Evolutionary conservation across 1,140 invertebrate species (phyloP).

Genomic region (Lucilia cuprina): DNA sequence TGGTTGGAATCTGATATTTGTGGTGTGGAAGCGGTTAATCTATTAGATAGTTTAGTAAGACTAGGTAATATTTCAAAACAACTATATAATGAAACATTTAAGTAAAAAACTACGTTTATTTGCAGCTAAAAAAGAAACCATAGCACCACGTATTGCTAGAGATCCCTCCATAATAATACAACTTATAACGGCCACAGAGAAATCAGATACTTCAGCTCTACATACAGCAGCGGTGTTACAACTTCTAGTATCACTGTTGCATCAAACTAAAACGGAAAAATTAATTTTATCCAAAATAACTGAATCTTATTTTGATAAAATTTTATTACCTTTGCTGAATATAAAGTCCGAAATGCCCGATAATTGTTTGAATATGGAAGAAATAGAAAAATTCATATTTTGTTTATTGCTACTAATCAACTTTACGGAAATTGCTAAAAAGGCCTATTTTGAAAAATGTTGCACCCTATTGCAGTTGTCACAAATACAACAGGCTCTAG

Average conservation of each 20-base stretch:
- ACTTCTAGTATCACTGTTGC: constrained; percentile 46
- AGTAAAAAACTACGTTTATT: constrained; percentile 6
- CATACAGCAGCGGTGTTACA: constrained; percentile 50
- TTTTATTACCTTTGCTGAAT: constrained; percentile 45
- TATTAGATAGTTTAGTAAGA: constrained; percentile 46
- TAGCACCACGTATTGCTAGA: constrained; percentile 47
- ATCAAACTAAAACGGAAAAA: constrained; percentile 54
- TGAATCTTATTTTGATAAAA: constrained; percentile 60
- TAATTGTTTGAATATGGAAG: constrained; percentile 44
- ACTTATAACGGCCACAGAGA: constrained; percentile 49
- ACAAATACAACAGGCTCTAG: constrained; percentile 54
- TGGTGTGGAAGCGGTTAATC: constrained; percentile 49
- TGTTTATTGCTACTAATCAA: constrained; percentile 54
- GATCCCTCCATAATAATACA: constrained; percentile 48
- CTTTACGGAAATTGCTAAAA: constrained; percentile 57
- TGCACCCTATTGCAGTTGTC: constrained; percentile 47
- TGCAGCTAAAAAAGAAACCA: constrained; percentile 42
- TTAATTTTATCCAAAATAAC: constrained; percentile 54
- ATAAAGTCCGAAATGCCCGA: constrained; percentile 46
- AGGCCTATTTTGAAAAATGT: constrained; percentile 58
- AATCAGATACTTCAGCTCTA: constrained; percentile 43
- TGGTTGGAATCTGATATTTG: constrained; percentile 53
- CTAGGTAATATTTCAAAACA: constrained; percentile 33
- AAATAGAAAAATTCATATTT: constrained; percentile 55
- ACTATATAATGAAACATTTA: neutral